Base-by-base conservation (phyloP, 2,797 vertebrate genomes). In the Fringilla coelebs region DNA sequence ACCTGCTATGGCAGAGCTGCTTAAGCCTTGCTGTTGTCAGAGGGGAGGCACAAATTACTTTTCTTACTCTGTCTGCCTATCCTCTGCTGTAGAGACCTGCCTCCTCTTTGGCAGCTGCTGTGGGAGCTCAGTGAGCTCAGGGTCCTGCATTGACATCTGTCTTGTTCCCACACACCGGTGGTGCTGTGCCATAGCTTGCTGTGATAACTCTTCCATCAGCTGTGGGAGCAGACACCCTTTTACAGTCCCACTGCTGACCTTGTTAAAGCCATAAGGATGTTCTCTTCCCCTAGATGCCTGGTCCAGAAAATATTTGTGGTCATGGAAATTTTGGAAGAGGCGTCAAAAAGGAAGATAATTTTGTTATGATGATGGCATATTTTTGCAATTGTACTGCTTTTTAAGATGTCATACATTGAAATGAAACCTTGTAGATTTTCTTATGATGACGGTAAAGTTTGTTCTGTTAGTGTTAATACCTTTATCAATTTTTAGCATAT, bases 211-310 rank as follows among this genome's bases (percentile, higher is more conserved):
- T 13, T 81, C 24, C 21, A 38, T 5, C 24, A 34, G 2, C 10
- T 32, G 36, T 75, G 5, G 31, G 3, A 2, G 12, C 8, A 87
- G 15, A 3, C 22, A 65, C 41, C 3, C n/a, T 14, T 31, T 80
- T 34, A 11, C 1, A 25, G 51, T n/a, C 26, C 41, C 55, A 5
- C 34, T 28, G 8, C 6, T 51, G 36, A 28, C 31, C 36, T 48
- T 55, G 17, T 34, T 41, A 40, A 9, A 79, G 51, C 11, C 9
- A 5, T 5, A 7, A 60, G 2, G 8, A n/a, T 32, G 17, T 45
- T 75, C 14, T 71, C 3, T 79, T 54, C 22, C 4, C 2, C 22
- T 36, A 0, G 18, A 20, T 72, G 3, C 1, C 0, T 41, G 13
- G 11, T 20, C 9, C 55, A 34, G 46, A 62, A 79, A 89, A 54